phyloP scores from a whole-genome alignment of 2,113 vertebrate genomes.

The Mesitornis unicolor region DNA sequence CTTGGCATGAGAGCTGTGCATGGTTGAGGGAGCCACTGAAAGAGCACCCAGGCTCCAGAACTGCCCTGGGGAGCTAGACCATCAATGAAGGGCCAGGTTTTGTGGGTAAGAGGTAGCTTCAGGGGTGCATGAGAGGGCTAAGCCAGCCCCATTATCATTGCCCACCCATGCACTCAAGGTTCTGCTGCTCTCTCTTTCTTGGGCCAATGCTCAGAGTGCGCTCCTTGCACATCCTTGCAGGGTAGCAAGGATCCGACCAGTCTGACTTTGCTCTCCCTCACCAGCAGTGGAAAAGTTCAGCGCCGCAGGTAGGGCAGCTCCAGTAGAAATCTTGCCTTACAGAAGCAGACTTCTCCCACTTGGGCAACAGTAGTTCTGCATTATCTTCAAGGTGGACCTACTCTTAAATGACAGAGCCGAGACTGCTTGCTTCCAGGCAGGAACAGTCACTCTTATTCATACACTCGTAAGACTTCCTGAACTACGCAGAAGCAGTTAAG shows the following conservation, averaged over 20 bases:
- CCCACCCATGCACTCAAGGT: not conserved
- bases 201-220: not conserved
- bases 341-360: not conserved
- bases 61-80: not conserved
- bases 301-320: not conserved
- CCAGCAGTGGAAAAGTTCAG: not conserved
- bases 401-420: not conserved
- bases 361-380: not conserved
- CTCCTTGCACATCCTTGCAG: accelerated
- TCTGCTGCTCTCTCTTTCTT: not conserved
- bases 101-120: not conserved
- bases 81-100: not conserved
- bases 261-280: not conserved
- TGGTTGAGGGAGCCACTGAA: not conserved
- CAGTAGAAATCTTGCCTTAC: not conserved
- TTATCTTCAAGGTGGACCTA: not conserved
- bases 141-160: not conserved
- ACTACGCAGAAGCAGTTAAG: not conserved
- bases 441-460: not conserved
- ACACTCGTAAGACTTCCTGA: not conserved
- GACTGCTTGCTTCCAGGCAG: not conserved
- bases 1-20: not conserved
- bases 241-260: not conserved
- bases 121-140: not conserved
- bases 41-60: not conserved